phyloP scores from a whole-genome alignment of 2,797 vertebrate species.

The Myotis findleyi region DNA sequence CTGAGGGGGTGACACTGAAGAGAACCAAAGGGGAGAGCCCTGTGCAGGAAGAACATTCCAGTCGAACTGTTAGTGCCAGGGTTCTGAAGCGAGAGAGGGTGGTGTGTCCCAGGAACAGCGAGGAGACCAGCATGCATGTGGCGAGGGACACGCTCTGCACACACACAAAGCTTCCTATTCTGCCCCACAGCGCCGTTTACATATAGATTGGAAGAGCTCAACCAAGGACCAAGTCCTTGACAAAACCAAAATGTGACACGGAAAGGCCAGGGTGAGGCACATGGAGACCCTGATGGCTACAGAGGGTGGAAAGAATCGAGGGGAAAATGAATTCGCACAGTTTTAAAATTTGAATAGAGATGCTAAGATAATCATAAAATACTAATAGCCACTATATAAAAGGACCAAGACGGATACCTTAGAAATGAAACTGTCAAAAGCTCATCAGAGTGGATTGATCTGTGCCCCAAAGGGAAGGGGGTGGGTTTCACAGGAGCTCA shows the following conservation, averaged over 20 bases:
- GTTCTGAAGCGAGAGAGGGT: neutral
- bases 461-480: neutral
- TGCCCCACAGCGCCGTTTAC: neutral
- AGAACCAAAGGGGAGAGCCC: neutral
- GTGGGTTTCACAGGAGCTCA: neutral
- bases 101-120: neutral
- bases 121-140: neutral
- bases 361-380: neutral
- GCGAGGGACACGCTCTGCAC: neutral
- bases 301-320: neutral
- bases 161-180: neutral
- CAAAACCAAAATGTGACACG: neutral
- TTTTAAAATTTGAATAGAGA: neutral
- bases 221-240: neutral
- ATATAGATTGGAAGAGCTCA: neutral
- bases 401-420: neutral
- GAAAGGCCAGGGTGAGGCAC: neutral
- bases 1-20: neutral
- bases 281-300: neutral
- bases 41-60: neutral
- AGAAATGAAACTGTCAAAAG: slow-evolving; percentile 7
- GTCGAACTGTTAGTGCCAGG: neutral
- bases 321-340: neutral
- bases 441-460: neutral
- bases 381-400: neutral